Evolutionary conservation across 2,113 vertebrate genomes (phyloP), one percentile per base, ranked within the genome.

Genomic region (Conger conger): DNA sequence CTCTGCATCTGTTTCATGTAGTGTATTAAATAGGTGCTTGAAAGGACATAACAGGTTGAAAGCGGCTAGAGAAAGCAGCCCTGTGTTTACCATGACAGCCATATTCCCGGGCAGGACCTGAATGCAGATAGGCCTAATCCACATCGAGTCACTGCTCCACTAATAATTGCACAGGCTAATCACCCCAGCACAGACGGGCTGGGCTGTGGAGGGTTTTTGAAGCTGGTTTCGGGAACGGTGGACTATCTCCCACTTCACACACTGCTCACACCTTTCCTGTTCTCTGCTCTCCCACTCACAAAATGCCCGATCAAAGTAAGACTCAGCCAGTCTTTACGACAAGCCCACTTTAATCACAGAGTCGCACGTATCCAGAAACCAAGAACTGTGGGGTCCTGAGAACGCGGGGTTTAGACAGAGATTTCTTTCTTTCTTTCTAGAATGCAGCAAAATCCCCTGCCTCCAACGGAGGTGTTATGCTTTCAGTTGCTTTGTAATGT

Each of bases 281-380:
- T 33, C 80, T 53, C 30, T 40, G 45, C 11, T 30, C 53, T 15
- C 54, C 80, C 33, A 3, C 18, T 35, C 53, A 50, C 9, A 35
- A 81, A 53, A 23, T 15, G 2, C 27, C 42, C 33, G 45, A 81
- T 81, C 80, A 81, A 80, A 80, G 40, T 6, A 15, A 53, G 80
- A 81, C n/a, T 17, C n/a, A 81, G 80, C 8, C 80, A 15, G 45
- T 81, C 45, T 81, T 53, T 81, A 50, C 45, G n/a, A 35, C 9
- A 81, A 42, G 18, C 36, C 53, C 80, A 5, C 45, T 81, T 81
- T 53, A 81, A 50, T 81, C 80, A 54, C 45, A 7, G 27, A 53
- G n/a, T 35, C 9, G 30, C 80, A 54, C 42, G 37, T n/a, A 16
- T 60, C 0, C 27, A 16, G 27, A 35, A 23, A 40, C 23, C 18